Percentiles rank a stretch among this genome's conserved stretches.
These are phyloP conservation scores for Tonatia bakeri DNA, from an alignment of 2,113 vertebrate species.

Conservation along the genomic window DNA sequence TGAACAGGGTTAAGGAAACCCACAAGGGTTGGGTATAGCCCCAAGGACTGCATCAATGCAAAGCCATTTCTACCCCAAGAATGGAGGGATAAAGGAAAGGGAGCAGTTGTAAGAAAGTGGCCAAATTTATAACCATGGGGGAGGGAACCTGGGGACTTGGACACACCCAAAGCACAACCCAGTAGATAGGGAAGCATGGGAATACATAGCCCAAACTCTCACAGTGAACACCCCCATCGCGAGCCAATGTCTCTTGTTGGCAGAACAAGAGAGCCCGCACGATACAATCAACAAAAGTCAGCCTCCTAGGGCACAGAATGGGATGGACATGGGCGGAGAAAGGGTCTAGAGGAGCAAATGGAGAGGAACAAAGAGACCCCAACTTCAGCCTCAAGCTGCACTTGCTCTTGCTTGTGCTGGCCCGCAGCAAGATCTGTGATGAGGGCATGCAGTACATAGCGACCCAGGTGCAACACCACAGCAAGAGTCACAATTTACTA, in stretches of 20 bases:
- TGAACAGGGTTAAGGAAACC: not conserved
- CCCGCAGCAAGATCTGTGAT: constrained; percentile 92
- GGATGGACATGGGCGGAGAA: not conserved
- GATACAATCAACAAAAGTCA: not conserved
- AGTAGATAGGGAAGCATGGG: not conserved
- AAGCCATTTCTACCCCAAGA: not conserved
- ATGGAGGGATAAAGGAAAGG: not conserved
- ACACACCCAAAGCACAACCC: not conserved
- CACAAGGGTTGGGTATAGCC: not conserved
- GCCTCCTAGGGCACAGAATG: not conserved
- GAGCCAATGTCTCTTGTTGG: not conserved
- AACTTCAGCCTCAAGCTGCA: not conserved
- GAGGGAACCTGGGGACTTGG: not conserved
- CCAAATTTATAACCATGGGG: not conserved
- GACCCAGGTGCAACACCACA: constrained; percentile 90
- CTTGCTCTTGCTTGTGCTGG: not conserved
- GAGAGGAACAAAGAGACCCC: not conserved
- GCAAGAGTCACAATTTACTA: constrained; percentile 93
- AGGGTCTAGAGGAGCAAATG: not conserved
- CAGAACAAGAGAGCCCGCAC: not conserved
- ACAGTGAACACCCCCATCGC: not conserved
- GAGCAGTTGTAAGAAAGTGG: not conserved
- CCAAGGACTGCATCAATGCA: not conserved
- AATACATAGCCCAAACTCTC: not conserved
- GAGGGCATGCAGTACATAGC: constrained; percentile 89